Evolutionary conservation across 53 echinoderm and acorn worm species (phyloP), one percentile per base, ranked within the genome.

Genomic region (Antedon mediterranea): DNA sequence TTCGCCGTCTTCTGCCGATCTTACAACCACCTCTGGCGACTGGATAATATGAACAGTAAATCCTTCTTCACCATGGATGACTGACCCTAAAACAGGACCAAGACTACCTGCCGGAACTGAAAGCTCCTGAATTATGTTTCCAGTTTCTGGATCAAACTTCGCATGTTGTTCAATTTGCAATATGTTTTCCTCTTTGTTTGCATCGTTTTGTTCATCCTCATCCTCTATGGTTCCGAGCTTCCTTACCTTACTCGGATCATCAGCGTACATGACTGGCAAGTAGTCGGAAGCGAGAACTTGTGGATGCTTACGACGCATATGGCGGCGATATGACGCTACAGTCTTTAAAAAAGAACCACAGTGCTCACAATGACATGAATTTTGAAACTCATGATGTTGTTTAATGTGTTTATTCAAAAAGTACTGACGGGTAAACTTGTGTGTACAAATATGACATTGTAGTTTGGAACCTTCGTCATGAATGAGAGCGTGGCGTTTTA

Each of bases 231-330:
- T 23, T 57, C 23, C 57, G 3, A 18, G 9, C 23, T 8, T 15
- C 15, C 23, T 57, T 23, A 57, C 2, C 11, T 37, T 37, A 37
- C 11, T 37, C 3, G 5, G 5, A 13, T 2, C 23, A 23, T 18
- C 57, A 15, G 57, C 11, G 20, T 57, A 57, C 27, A 28, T 76
- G 32, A 76, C 23, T 9, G 80, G 80, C 23, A 29, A 32, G 23
- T 76, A 81, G 77, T 42, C 72, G 11, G 31, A 31, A 32, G 31
- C 31, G 0, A 20, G 0, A 29, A 81, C 73, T 31, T 43, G 33
- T 4, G 43, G 31, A 71, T 85, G 85, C 37, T 76, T 85, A 18
- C 73, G 73, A 28, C 72, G 71, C 85, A 85, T 85, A 72, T 85
- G 85, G 1, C 75, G 75, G 3, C 76, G 80, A 44, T 81, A 81